These are phyloP conservation scores for Spinibarbus caldwelli DNA, from an alignment of 2,797 vertebrate genomes.

Conservation along the genomic window DNA sequence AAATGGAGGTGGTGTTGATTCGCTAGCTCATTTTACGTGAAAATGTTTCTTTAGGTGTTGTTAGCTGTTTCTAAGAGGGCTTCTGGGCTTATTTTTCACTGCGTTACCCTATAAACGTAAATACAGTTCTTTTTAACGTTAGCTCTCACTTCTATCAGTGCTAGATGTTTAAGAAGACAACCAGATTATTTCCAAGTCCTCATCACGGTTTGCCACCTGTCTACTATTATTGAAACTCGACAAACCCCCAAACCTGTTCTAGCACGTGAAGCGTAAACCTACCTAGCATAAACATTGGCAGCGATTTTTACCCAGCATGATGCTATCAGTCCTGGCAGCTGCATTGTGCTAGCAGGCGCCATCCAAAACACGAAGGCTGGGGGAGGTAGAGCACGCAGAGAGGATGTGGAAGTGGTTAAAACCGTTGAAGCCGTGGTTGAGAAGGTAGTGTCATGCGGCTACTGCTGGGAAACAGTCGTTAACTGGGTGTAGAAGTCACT, in stretches of 20 bases:
- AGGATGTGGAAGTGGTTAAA: conserved; percentile 92
- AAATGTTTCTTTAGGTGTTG: conserved; percentile 18
- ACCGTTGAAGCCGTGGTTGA: conserved; percentile 91
- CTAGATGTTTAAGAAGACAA: conserved; percentile 1
- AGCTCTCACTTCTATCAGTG: neutral
- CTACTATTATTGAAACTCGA: conserved; percentile 2
- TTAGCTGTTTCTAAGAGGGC: neutral
- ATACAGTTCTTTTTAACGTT: neutral
- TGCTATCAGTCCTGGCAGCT: conserved; percentile 81
- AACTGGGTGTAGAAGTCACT: conserved; percentile 59
- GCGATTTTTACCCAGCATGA: conserved; percentile 70
- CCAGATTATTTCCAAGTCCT: neutral
- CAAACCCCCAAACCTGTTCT: neutral
- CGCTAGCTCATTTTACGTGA: conserved; percentile 69
- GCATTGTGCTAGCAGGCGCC: conserved; percentile 69
- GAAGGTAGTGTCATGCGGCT: conserved; percentile 88
- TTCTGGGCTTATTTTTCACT: no score
- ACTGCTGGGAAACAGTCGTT: conserved; percentile 93
- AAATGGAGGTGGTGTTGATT: conserved; percentile 69
- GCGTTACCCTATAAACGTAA: neutral
- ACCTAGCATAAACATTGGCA: conserved; percentile 55
- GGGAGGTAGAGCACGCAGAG: conserved; percentile 47
- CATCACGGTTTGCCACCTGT: conserved; percentile 1
- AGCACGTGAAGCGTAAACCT: conserved; percentile 42
- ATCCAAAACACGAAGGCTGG: conserved; percentile 58